These are phyloP conservation scores for Drosophila subpulchrella DNA, from an alignment of 1,140 invertebrate species.

Conservation along the genomic window DNA sequence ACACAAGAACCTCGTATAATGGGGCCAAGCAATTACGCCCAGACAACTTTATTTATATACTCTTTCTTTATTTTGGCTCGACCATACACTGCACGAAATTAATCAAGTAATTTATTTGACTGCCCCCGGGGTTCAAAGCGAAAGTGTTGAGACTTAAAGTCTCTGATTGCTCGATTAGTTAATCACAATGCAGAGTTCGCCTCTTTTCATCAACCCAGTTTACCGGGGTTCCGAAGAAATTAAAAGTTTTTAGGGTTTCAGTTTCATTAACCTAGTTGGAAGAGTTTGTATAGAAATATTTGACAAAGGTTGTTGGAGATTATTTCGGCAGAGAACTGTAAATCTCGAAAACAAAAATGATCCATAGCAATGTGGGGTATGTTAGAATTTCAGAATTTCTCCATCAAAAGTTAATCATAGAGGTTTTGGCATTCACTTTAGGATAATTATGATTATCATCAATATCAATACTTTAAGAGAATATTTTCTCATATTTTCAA, in stretches of 20 bases:
- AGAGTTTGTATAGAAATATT: constrained; percentile 13
- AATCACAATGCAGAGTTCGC: constrained; percentile 36
- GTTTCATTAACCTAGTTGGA: constrained; percentile 59
- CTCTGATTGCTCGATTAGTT: constrained; percentile 57
- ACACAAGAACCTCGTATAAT: constrained; percentile 60
- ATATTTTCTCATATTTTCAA: too few species aligned
- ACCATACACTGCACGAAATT: constrained; percentile 65
- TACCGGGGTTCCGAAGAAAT: constrained; percentile 39
- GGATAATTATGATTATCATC: background rate
- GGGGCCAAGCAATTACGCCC: constrained; percentile 76
- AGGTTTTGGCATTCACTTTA: background rate
- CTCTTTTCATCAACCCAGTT: constrained; percentile 40
- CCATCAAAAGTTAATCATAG: background rate
- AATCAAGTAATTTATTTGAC: constrained; percentile 62
- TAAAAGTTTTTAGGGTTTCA: constrained; percentile 55
- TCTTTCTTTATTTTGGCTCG: constrained; percentile 12
- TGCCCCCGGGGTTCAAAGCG: constrained; percentile 22
- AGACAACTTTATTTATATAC: constrained; percentile 61
- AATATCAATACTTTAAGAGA: too few species aligned
- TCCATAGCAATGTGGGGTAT: background rate
- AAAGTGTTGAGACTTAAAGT: constrained; percentile 59
- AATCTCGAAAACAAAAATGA: background rate
- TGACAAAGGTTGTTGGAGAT: constrained; percentile 16
- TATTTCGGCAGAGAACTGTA: constrained; percentile 7
- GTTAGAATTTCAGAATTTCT: constrained; percentile 7